phyloP scores from a whole-genome alignment of 1,140 invertebrate genomes.

The Penaeus vannamei region DNA sequence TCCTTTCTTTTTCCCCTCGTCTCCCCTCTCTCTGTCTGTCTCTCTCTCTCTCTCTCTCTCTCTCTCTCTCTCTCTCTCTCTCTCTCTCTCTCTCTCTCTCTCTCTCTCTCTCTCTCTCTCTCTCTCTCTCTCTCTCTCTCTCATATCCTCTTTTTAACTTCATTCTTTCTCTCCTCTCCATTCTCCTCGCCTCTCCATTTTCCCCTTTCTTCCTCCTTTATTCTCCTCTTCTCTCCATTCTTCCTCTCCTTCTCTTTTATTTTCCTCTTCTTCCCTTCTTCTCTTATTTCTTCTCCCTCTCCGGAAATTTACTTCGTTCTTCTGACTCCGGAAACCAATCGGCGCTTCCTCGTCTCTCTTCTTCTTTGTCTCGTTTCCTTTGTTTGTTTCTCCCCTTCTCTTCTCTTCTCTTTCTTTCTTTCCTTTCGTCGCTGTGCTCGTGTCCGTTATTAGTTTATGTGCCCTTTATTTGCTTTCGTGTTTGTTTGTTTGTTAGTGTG shows the following conservation, averaged over 20 bases:
- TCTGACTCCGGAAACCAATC: no score
- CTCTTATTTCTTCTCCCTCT: no score
- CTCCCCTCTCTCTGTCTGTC: neutral
- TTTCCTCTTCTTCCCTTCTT: neutral
- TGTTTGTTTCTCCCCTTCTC: neutral
- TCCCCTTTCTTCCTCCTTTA: neutral
- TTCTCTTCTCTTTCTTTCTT: neutral
- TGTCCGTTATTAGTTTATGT: neutral
- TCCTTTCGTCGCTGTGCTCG: neutral
- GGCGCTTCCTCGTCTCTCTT: no score
- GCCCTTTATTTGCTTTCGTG: neutral
- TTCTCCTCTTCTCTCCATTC: neutral
- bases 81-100: neutral
- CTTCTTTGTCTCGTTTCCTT: neutral
- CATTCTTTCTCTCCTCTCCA: no score
- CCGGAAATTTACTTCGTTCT: no score
- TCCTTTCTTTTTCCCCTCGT: neutral
- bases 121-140: neutral
- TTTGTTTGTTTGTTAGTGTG: neutral
- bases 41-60: neutral
- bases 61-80: neutral
- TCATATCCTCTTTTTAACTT: neutral
- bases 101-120: neutral
- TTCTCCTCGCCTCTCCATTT: no score
- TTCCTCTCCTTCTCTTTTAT: neutral